These are phyloP conservation scores for Metellina segmentata DNA, from an alignment of 2,888 invertebrate genomes.

Conservation along the genomic window DNA sequence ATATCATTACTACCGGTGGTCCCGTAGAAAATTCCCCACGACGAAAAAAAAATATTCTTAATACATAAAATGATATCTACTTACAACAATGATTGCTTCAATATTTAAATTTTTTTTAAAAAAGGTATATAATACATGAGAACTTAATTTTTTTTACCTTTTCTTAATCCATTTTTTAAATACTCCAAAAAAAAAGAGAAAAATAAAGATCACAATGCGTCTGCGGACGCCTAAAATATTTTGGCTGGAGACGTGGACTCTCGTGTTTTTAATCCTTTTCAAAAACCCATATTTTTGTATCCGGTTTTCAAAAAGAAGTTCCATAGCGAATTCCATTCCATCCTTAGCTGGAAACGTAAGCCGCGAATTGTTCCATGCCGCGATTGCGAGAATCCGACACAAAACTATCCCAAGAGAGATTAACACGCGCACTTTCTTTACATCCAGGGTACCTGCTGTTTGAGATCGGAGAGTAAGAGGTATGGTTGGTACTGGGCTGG, in stretches of 20 bases:
- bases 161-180: slow-evolving; percentile 66
- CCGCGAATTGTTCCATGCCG: slow-evolving; percentile 72
- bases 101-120: slow-evolving; percentile 59
- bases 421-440: slow-evolving; percentile 66
- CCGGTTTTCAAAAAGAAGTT: slow-evolving; percentile 16
- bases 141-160: slow-evolving; percentile 61
- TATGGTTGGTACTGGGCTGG: slow-evolving; percentile 18
- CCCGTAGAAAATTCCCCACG: slow-evolving; percentile 66
- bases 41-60: slow-evolving; percentile 46
- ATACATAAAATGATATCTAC: slow-evolving; percentile 73
- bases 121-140: slow-evolving; percentile 70
- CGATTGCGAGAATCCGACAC: slow-evolving; percentile 63
- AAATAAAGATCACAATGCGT: slow-evolving; percentile 73
- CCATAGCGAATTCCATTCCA: slow-evolving; percentile 4
- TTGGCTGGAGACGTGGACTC: slow-evolving; percentile 73
- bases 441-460: slow-evolving; percentile 71
- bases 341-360: slow-evolving; percentile 74
- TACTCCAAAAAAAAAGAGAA: slow-evolving; percentile 72
- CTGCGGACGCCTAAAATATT: slow-evolving; percentile 57
- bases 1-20: slow-evolving; percentile 66
- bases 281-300: slow-evolving; percentile 57
- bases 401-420: slow-evolving; percentile 65
- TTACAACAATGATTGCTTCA: slow-evolving; percentile 75
- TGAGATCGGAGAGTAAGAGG: slow-evolving; percentile 42
- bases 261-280: background rate